These are phyloP conservation scores for Aethes cnicana DNA, from an alignment of 2,888 invertebrate genomes.

Conservation along the genomic window DNA sequence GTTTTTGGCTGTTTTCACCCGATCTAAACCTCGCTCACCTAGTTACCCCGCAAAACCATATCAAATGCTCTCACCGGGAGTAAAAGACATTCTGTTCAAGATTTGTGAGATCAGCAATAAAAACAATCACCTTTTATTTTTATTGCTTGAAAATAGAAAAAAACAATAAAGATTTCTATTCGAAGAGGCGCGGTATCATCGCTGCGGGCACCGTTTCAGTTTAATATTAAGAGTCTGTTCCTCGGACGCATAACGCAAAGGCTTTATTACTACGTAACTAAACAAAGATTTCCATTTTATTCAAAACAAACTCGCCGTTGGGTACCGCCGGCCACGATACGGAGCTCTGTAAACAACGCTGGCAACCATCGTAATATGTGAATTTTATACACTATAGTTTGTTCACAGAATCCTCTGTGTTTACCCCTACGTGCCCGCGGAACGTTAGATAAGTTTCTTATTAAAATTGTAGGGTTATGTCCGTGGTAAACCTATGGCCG, in stretches of 20 bases:
- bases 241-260: slow-evolving; percentile 17
- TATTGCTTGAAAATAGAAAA: too few relatives aligned
- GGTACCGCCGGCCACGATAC: slow-evolving; percentile 11
- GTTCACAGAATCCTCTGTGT: slow-evolving; percentile 1
- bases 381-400: slow-evolving; percentile 24
- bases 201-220: not conserved
- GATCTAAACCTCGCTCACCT: too few relatives aligned
- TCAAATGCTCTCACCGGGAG: too few relatives aligned
- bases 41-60: too few relatives aligned
- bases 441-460: slow-evolving; percentile 25
- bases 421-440: slow-evolving; percentile 21
- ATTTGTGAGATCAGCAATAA: too few relatives aligned
- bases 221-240: slow-evolving; percentile 20
- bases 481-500: slow-evolving; percentile 16
- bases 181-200: too few relatives aligned
- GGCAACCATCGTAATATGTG: slow-evolving; percentile 15
- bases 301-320: slow-evolving; percentile 15
- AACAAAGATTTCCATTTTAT: slow-evolving; percentile 29
- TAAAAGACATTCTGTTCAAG: too few relatives aligned
- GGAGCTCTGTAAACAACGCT: slow-evolving; percentile 17
- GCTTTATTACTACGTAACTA: slow-evolving; percentile 12
- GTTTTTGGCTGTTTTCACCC: too few relatives aligned
- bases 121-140: too few relatives aligned
- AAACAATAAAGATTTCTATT: too few relatives aligned
- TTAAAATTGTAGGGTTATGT: slow-evolving; percentile 26